Evolutionary conservation across 2,797 vertebrate genomes (phyloP).

Genomic region (Enteromius afrohamiltoni): DNA sequence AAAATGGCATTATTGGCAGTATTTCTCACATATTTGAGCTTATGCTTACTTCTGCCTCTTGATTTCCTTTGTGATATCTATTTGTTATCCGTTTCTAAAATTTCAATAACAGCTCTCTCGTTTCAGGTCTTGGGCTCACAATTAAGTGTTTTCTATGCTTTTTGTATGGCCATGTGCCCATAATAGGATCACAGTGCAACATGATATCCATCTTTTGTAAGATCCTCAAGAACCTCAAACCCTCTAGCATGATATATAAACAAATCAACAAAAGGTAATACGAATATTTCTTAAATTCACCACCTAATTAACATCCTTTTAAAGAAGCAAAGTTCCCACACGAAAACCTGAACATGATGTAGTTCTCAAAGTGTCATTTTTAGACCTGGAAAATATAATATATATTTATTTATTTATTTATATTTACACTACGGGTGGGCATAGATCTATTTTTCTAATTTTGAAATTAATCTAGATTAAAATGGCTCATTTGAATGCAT

Average conservation of each 20-base stretch:
- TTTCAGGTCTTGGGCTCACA: background rate
- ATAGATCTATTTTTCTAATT: too few relatives aligned
- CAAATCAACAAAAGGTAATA: background rate
- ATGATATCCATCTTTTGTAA: background rate
- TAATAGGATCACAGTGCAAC: background rate
- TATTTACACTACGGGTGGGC: too few relatives aligned
- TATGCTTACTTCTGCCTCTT: background rate
- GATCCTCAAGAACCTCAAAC: background rate
- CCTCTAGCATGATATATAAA: background rate
- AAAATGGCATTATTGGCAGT: background rate
- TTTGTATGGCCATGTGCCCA: background rate
- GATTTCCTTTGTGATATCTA: background rate
- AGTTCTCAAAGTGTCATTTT: background rate
- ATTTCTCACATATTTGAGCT: background rate
- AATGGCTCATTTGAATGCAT: too few relatives aligned
- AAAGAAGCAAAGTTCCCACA: background rate
- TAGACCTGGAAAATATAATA: background rate
- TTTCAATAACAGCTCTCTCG: background rate
- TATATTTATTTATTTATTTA: too few relatives aligned
- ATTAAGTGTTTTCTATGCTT: background rate
- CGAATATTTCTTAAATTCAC: background rate
- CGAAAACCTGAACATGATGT: background rate
- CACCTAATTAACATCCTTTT: background rate
- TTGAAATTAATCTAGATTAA: too few relatives aligned
- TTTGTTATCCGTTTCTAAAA: background rate